phyloP scores from a whole-genome alignment of 2,113 vertebrate species.

The Poecilia latipinna region DNA sequence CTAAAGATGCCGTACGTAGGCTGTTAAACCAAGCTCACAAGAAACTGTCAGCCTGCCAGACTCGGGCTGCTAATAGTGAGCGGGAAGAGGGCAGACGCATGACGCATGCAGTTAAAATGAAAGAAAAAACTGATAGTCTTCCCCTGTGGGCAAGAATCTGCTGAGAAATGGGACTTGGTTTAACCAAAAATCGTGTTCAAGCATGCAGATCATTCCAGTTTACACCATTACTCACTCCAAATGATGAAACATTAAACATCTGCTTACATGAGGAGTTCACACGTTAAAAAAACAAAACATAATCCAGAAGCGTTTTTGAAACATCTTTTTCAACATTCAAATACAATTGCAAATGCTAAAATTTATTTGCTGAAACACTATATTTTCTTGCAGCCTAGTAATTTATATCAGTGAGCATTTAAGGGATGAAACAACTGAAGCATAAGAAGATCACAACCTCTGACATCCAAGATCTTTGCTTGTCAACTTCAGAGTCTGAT shows the following conservation, averaged over 20 bases:
- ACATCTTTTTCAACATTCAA: too few relatives aligned
- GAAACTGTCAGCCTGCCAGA: conserved; percentile 28
- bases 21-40: conserved; percentile 30
- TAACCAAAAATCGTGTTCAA: too few relatives aligned
- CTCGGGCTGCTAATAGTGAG: conserved; percentile 12
- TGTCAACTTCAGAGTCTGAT: conserved; percentile 10
- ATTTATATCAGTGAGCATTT: conserved; percentile 7
- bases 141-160: too few relatives aligned
- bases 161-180: too few relatives aligned
- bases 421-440: conserved; percentile 29
- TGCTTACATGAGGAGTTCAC: too few relatives aligned
- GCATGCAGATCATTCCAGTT: too few relatives aligned
- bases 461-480: conserved; percentile 36
- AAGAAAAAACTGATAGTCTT: not conserved
- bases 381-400: conserved; percentile 13
- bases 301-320: not conserved
- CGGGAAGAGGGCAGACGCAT: not conserved
- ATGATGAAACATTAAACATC: too few relatives aligned
- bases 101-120: conserved; percentile 9
- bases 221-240: too few relatives aligned
- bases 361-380: not conserved
- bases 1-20: conserved; percentile 20
- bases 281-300: not conserved
- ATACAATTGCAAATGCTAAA: not conserved
- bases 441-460: conserved; percentile 5